phyloP scores from a whole-genome alignment of 23 tunicate genomes.

The Styela clava region DNA sequence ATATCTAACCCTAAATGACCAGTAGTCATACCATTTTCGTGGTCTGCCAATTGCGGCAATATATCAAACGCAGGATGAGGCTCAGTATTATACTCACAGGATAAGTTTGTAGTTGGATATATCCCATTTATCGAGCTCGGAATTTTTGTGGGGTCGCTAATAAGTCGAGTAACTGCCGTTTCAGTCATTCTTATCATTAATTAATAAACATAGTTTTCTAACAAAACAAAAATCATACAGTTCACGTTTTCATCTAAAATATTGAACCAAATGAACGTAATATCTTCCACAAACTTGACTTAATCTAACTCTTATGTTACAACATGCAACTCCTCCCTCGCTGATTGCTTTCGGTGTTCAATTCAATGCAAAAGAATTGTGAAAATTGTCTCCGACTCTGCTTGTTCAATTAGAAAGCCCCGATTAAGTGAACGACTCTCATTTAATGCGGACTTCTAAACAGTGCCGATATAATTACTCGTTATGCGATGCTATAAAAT shows the following conservation, averaged over 20 bases:
- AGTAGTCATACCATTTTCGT: not conserved
- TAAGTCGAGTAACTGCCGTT: not conserved
- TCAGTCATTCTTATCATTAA: not conserved
- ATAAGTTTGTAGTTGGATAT: not conserved
- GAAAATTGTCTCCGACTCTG: not conserved
- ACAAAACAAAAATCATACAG: too few relatives aligned
- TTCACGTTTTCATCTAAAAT: too few relatives aligned
- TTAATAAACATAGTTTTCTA: not conserved
- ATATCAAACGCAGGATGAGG: not conserved
- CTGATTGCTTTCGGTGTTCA: not conserved
- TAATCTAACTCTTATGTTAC: too few relatives aligned
- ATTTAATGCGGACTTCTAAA: not conserved
- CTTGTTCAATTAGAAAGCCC: not conserved
- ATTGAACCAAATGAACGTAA: too few relatives aligned
- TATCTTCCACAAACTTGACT: too few relatives aligned
- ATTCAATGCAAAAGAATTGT: not conserved
- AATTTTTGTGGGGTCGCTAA: not conserved
- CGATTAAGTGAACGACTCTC: not conserved
- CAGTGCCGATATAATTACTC: not conserved
- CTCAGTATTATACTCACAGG: not conserved
- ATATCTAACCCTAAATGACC: not conserved
- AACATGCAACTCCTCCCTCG: too few relatives aligned
- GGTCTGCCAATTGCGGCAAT: not conserved
- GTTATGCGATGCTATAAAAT: not conserved
- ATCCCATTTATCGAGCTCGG: not conserved